Percentiles rank a stretch among this genome's conserved stretches.
Conservation (phyloP, 2,113 vertebrate genomes). For the Lepidothrix coronata region DNA sequence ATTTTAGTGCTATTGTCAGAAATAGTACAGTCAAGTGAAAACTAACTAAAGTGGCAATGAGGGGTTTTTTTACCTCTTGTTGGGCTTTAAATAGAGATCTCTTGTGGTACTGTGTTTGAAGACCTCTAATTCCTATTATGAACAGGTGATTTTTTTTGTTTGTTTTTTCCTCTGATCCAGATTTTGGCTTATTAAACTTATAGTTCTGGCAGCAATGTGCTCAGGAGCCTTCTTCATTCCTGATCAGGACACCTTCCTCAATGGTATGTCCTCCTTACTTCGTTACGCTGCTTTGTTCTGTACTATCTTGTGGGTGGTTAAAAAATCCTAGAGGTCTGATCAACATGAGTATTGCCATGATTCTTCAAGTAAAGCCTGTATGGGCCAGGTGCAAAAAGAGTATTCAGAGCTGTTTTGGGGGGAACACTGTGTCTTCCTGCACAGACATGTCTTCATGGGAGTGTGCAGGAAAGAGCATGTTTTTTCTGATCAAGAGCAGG, state of each 20-base stretch:
- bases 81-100: not conserved
- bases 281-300: not conserved
- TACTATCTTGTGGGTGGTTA: not conserved
- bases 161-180: slow-evolving; percentile 57
- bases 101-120: not conserved
- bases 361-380: not conserved
- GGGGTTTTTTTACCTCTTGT: accelerated
- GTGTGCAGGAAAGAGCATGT: not conserved
- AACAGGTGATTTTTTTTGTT: not conserved
- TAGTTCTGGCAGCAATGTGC: slow-evolving; percentile 87
- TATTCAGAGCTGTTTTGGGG: not conserved
- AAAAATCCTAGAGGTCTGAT: not conserved
- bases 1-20: not conserved
- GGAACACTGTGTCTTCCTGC: not conserved
- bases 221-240: slow-evolving; percentile 95
- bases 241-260: slow-evolving; percentile 86
- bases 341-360: not conserved
- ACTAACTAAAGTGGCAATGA: not conserved
- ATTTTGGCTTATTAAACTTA: slow-evolving; percentile 94
- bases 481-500: not conserved
- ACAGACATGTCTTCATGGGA: not conserved
- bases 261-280: slow-evolving; percentile 75
- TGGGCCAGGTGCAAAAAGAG: not conserved
- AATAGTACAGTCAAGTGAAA: not conserved
- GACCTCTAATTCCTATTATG: not conserved